Percentiles rank a stretch among this genome's conserved stretches.
Evolutionary conservation across 2,797 vertebrate genomes (phyloP).

Genomic region (Danio kyathit): DNA sequence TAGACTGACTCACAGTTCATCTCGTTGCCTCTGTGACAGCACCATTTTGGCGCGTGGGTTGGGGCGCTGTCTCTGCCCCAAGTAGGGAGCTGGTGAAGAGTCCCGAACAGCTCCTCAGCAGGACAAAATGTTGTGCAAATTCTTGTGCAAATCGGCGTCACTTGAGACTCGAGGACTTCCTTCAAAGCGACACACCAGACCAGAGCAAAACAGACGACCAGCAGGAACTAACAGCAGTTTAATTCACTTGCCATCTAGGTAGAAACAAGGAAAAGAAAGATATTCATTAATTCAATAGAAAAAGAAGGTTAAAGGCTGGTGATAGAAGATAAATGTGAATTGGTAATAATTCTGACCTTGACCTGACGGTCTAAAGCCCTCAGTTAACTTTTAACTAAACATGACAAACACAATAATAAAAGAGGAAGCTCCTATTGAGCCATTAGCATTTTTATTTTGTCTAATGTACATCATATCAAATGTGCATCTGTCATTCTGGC

Average conservation of each 20-base stretch:
- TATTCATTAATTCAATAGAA: slow-evolving; percentile 10
- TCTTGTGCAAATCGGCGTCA: not conserved
- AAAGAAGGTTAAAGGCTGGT: not conserved
- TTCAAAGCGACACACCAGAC: slow-evolving; percentile 65
- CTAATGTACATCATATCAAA: not conserved
- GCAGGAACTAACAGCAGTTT: slow-evolving; percentile 62
- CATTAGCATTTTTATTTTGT: not conserved
- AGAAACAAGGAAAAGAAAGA: slow-evolving; percentile 52
- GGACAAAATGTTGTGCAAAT: not conserved
- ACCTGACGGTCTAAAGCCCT: slow-evolving; percentile 59
- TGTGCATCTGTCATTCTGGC: not conserved
- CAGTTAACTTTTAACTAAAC: slow-evolving; percentile 3
- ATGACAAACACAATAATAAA: not conserved
- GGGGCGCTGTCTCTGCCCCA: slow-evolving; percentile 78
- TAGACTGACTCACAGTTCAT: slow-evolving; percentile 92
- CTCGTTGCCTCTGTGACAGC: slow-evolving; percentile 99
- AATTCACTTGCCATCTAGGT: slow-evolving; percentile 84
- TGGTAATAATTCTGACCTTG: slow-evolving; percentile 55
- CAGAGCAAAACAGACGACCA: slow-evolving; percentile 74
- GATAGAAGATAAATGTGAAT: slow-evolving; percentile 50
- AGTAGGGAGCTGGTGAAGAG: slow-evolving; percentile 54
- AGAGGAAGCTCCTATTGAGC: not conserved
- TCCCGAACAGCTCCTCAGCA: slow-evolving; percentile 52
- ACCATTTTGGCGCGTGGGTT: slow-evolving; percentile 88
- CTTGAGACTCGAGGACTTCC: slow-evolving; percentile 18